Evolutionary conservation across 2,797 vertebrate species (phyloP).

Genomic region (Margarornis squamiger): DNA sequence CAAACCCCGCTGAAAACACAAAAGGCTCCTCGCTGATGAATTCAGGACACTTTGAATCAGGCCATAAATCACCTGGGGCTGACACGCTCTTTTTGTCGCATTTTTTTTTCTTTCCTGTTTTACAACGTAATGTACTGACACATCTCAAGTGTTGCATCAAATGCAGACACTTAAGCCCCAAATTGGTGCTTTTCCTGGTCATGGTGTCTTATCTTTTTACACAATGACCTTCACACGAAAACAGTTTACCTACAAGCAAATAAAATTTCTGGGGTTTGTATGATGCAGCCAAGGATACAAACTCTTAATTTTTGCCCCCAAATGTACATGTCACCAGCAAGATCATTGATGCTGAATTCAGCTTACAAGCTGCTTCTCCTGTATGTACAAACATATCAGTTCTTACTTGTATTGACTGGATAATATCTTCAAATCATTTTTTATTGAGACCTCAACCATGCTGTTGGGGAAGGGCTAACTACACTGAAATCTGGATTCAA

Average conservation of each 20-base stretch:
- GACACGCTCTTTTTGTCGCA: neutral
- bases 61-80: neutral
- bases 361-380: neutral
- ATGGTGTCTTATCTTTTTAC: neutral
- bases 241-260: neutral
- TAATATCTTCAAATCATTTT: neutral
- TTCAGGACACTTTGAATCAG: neutral
- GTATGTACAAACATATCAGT: neutral
- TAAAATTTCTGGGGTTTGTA: neutral
- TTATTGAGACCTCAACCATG: neutral
- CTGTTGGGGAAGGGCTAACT: neutral
- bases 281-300: neutral
- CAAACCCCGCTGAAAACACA: neutral
- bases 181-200: neutral
- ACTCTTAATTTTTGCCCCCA: neutral
- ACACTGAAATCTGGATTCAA: neutral
- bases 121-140: neutral
- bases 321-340: neutral
- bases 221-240: neutral
- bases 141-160: neutral
- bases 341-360: neutral
- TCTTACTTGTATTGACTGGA: neutral
- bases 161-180: neutral
- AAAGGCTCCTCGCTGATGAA: neutral
- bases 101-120: neutral